Conservation (phyloP, 2,797 vertebrate species). For the Pelodytes ibericus region DNA sequence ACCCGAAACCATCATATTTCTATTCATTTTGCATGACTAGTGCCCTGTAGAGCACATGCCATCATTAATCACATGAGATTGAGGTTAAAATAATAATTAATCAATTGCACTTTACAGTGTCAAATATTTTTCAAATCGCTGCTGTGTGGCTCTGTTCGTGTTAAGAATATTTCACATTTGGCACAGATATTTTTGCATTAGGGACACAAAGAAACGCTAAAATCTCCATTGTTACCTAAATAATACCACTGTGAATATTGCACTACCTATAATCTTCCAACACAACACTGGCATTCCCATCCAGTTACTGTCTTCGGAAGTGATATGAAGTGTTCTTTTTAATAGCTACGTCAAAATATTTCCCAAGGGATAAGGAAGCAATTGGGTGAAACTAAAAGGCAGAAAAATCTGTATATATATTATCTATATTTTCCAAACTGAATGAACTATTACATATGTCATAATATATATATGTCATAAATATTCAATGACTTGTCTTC, state of each 20-base stretch:
- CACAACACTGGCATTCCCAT: not conserved
- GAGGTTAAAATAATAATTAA: too few species aligned
- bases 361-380: conserved; percentile 9
- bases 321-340: conserved; percentile 19
- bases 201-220: conserved; percentile 7
- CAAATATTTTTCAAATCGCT: not conserved
- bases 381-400: not conserved
- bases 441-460: conserved; percentile 22
- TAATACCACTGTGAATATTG: conserved; percentile 11
- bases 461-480: conserved; percentile 8
- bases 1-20: too few species aligned
- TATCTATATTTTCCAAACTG: not conserved
- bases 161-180: not conserved
- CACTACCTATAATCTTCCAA: not conserved
- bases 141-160: not conserved
- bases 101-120: too few species aligned
- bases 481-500: not conserved
- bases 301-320: conserved; percentile 5
- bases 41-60: too few species aligned
- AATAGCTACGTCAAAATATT: conserved; percentile 3
- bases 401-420: conserved; percentile 21
- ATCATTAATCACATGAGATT: too few species aligned
- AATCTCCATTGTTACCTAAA: too few species aligned
- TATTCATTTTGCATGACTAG: too few species aligned
- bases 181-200: not conserved